Evolutionary conservation across 2,888 invertebrate species (phyloP), one percentile per base, ranked within the genome.

Genomic region (Drosophila flavopinicola): DNA sequence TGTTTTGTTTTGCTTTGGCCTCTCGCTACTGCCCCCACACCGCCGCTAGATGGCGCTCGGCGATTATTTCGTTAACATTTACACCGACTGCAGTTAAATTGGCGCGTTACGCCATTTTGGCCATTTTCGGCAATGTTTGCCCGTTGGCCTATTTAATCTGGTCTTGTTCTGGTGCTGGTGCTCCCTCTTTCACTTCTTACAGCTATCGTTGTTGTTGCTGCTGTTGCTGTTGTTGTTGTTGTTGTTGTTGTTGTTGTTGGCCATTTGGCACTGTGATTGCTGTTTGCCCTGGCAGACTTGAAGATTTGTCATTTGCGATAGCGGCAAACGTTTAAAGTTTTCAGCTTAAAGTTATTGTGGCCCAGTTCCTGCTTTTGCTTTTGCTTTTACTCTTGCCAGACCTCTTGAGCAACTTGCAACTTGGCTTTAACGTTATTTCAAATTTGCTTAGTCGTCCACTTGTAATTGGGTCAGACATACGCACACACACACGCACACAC

Each of bases 221-320:
- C 15, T 7, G 24, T 13, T 7, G 38, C n/a, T n/a, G n/a, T n/a
- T n/a, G n/a, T n/a, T n/a, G n/a, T n/a, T 33, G n/a, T 6, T 25
- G 9, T 37, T 54, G 37, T 0, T 49, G 13, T 35, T 51, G 11
- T 27, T 32, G 11, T 44, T 53, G 38, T 33, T 54, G 49, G 10
- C 60, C 42, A 49, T 68, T 49, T 38, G 35, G 54, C 24, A 32
- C 51, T 52, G 47, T 60, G 69, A 66, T 70, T 70, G 66, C 70
- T 57, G 37, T 68, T 58, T 64, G 42, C 44, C n/a, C n/a, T 27
- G 32, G 48, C 64, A 33, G 45, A 44, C 78, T 79, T 75, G 51
- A 59, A 78, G 78, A 78, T 78, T 72, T 79, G 69, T 75, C 78
- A 79, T 77, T 79, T 78, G 61, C 58, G 78, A 78, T 78, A 79